Base-by-base conservation (phyloP, 2,888 invertebrate species). In the Thecocarcelia acutangulata region DNA sequence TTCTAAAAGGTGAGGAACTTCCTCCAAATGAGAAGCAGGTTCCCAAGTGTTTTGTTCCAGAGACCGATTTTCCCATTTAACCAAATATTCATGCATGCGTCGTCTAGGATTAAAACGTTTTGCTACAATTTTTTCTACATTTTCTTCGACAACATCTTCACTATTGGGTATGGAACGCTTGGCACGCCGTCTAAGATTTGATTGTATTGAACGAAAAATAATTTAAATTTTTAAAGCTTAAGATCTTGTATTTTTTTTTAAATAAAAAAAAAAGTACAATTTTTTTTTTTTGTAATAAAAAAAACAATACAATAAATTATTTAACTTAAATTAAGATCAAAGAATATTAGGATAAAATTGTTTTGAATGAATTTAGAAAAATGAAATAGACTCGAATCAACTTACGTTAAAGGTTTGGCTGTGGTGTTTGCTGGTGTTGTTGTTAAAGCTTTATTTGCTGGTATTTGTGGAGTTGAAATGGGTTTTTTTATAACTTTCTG, bases 41-140 rank as follows among this genome's bases (percentile, higher is more conserved):
- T 97, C 96, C 96, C 96, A 97, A 5, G 96, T 96, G 88, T 96
- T 96, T 85, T 95, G 94, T 80, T 95, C 94, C 94, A 94, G 94
- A 24, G 94, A 92, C 86, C 94, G 95, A 59, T 95, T 94, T 88
- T 96, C 96, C 96, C 96, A 97, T 90, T 96, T 97, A 63, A 97
- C 93, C 86, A 96, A 92, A 91, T 96, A 97, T 90, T 96, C 96
- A 84, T 95, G 94, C 86, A 94, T 94, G 88, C 95, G 95, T 83
- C 93, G 93, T 15, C 94, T 92, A 8, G 96, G 95, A 91, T 96
- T 96, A 89, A 94, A 96, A 52, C 96, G 92, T 90, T 96, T 96
- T 37, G 96, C 96, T 58, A 96, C 92, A 82, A 97, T 96, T 91
- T 95, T 96, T 89, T 96, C 96, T 0, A 96, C 95, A 0, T 93